Conservation (phyloP, 2,113 vertebrate species). For the Cepphus grylle region DNA sequence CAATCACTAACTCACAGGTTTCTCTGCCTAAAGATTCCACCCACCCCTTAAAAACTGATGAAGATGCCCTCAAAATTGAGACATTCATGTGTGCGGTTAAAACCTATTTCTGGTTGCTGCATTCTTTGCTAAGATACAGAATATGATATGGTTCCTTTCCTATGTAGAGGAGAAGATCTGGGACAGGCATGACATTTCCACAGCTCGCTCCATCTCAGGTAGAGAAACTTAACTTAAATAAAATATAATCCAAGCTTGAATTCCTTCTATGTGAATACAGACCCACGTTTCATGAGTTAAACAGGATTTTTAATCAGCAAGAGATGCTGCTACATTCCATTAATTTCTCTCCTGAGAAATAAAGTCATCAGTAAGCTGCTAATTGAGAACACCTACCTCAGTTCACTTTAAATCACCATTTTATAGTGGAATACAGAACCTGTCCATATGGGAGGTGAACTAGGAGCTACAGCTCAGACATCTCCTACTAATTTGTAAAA, state of each 20-base stretch:
- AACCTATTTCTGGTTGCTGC: not conserved
- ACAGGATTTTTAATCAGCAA: not conserved
- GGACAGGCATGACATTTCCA: not conserved
- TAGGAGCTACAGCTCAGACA: not conserved
- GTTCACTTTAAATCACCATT: not conserved
- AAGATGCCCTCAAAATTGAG: not conserved
- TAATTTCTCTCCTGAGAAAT: not conserved
- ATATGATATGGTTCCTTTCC: accelerated
- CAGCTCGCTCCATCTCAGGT: not conserved
- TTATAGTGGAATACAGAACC: not conserved
- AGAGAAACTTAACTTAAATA: not conserved
- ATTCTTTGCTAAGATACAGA: not conserved
- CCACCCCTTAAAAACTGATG: not conserved
- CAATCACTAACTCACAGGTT: not conserved
- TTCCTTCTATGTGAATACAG: not conserved
- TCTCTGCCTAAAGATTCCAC: not conserved
- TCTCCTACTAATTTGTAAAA: not conserved
- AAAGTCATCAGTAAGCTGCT: not conserved
- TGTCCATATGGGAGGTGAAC: not conserved
- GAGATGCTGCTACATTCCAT: not conserved
- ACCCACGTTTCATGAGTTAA: not conserved
- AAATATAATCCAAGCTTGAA: not conserved
- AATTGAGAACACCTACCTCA: not conserved
- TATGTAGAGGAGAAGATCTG: not conserved
- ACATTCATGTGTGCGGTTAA: not conserved